A percentile compares a stretch with the other conserved stretches of the same genome.
These are phyloP conservation scores for Podarcis muralis DNA, from an alignment of 2,113 vertebrate genomes.

Conservation along the genomic window DNA sequence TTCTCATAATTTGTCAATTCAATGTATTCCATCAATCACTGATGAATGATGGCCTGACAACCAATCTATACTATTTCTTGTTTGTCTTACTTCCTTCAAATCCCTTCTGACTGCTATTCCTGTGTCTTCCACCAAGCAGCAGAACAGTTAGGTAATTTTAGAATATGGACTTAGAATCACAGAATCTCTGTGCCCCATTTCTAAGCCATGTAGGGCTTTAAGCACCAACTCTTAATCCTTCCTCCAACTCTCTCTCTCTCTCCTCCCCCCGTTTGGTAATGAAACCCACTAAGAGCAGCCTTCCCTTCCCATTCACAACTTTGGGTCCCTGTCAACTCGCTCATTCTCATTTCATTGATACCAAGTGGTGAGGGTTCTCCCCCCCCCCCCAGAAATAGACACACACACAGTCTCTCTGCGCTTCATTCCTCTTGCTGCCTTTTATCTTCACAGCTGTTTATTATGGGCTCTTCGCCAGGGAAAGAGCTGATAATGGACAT, in stretches of 20 bases:
- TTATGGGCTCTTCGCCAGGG: slow-evolving; percentile 68
- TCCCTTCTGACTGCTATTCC: not conserved
- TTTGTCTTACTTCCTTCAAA: not conserved
- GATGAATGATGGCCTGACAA: too few relatives aligned
- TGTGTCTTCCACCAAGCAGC: not conserved
- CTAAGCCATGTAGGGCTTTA: not conserved
- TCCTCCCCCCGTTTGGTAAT: slow-evolving; percentile 12
- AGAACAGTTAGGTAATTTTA: not conserved
- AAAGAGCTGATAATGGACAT: slow-evolving; percentile 71
- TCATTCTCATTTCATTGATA: slow-evolving; percentile 50
- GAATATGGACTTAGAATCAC: too few relatives aligned
- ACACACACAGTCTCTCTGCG: slow-evolving; percentile 44
- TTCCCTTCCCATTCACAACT: slow-evolving; percentile 66
- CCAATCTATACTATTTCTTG: too few relatives aligned
- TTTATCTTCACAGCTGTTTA: slow-evolving; percentile 75
- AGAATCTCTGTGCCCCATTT: too few relatives aligned
- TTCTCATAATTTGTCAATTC: too few relatives aligned
- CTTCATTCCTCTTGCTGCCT: slow-evolving; percentile 65
- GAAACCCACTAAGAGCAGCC: slow-evolving; percentile 39
- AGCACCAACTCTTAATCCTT: slow-evolving; percentile 10
- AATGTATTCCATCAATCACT: too few relatives aligned
- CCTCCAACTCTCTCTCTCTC: not conserved
- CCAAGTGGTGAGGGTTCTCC: slow-evolving; percentile 59
- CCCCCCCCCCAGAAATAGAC: not conserved
- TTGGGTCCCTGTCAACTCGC: slow-evolving; percentile 23